Conservation (phyloP, 2,797 vertebrate species). For the Protonibea diacanthus region DNA sequence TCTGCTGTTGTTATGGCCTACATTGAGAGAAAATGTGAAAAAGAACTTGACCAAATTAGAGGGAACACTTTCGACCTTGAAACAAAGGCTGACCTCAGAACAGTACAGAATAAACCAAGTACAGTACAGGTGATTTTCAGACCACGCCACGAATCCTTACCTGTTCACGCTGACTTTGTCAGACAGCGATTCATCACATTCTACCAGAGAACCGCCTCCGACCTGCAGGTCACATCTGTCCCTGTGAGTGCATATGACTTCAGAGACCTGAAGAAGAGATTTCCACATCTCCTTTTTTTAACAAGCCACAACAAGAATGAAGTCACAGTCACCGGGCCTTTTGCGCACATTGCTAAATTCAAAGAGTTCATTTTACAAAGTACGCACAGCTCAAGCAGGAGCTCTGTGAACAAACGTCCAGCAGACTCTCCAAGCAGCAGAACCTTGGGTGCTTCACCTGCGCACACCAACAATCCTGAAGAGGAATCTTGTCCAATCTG, state of each 20-base stretch:
- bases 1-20: slow-evolving; percentile 64
- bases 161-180: slow-evolving; percentile 32
- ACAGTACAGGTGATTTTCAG: slow-evolving; percentile 51
- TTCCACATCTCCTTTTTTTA: slow-evolving; percentile 68
- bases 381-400: not conserved
- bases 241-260: not conserved
- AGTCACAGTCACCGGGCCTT: slow-evolving; percentile 67
- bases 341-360: slow-evolving; percentile 54
- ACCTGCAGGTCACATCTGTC: slow-evolving; percentile 59
- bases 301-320: accelerated
- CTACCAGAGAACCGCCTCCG: slow-evolving; percentile 81
- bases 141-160: accelerated
- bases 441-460: not conserved
- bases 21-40: slow-evolving; percentile 58
- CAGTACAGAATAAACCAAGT: not conserved
- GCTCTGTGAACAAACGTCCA: not conserved
- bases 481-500: slow-evolving; percentile 82
- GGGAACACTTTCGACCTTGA: slow-evolving; percentile 35
- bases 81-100: not conserved
- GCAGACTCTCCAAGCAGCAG: not conserved
- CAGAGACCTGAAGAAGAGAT: slow-evolving; percentile 32
- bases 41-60: slow-evolving; percentile 56
- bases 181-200: slow-evolving; percentile 79
- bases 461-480: slow-evolving; percentile 22
- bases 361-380: slow-evolving; percentile 46